These are phyloP conservation scores for Diogma glabrata DNA, from an alignment of 2,888 invertebrate genomes.

Conservation along the genomic window DNA sequence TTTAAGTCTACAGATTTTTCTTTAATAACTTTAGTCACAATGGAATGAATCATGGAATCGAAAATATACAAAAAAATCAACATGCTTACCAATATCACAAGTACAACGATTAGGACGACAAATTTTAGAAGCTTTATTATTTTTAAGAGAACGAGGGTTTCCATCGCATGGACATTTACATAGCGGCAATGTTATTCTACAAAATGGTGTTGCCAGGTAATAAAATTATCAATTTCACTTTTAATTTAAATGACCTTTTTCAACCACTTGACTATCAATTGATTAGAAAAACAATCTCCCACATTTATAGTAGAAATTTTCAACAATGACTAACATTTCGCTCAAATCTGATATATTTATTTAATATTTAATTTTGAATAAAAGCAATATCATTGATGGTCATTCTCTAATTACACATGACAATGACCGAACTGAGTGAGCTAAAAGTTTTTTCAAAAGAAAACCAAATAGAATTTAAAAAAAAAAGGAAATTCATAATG, in stretches of 20 bases:
- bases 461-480: background rate
- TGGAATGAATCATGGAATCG: slow-evolving; percentile 70
- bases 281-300: too few species aligned
- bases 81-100: slow-evolving; percentile 63
- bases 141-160: slow-evolving; percentile 76
- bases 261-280: too few species aligned
- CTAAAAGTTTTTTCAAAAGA: too few species aligned
- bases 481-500: background rate
- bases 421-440: too few species aligned
- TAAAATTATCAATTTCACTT: too few species aligned
- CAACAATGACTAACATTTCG: too few species aligned
- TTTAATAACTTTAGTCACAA: slow-evolving; percentile 44
- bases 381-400: too few species aligned
- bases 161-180: slow-evolving; percentile 79
- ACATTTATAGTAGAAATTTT: too few species aligned
- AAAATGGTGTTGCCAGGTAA: slow-evolving; percentile 82
- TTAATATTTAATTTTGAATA: too few species aligned
- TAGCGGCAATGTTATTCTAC: slow-evolving; percentile 81
- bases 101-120: slow-evolving; percentile 80
- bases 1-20: background rate
- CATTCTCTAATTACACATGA: too few species aligned
- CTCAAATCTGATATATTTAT: too few species aligned
- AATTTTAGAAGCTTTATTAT: slow-evolving; percentile 74
- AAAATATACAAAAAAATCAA: slow-evolving; percentile 58
- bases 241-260: too few species aligned